Conservation (phyloP, 2,113 vertebrate genomes). For the Litocranius walleri region DNA sequence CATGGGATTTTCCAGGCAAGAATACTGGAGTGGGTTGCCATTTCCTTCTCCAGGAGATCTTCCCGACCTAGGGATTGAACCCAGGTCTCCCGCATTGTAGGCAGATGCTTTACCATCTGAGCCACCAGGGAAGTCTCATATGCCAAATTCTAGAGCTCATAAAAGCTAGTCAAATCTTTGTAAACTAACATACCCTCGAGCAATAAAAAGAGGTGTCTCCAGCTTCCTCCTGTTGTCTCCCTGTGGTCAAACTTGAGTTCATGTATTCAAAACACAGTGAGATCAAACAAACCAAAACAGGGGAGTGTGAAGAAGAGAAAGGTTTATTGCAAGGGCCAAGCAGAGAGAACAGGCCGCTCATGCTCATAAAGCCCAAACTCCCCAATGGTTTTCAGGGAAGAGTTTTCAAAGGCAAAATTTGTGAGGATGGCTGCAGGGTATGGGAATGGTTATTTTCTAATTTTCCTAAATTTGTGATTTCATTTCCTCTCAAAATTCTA, state of each 20-base stretch:
- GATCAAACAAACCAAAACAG: neutral
- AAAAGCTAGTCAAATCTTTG: neutral
- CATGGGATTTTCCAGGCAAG: no score
- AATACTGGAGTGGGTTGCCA: no score
- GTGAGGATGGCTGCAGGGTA: neutral
- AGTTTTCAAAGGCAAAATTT: neutral
- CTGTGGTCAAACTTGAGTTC: neutral
- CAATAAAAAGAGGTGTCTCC: neutral
- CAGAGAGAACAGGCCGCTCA: neutral
- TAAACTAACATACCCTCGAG: neutral
- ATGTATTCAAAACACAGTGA: no score
- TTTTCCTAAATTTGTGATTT: neutral
- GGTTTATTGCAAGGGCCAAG: neutral
- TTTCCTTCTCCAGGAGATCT: no score
- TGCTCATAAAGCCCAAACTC: neutral
- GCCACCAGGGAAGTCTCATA: no score
- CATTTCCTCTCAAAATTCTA: neutral
- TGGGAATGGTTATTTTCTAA: neutral
- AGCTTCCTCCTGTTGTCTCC: neutral
- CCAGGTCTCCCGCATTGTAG: no score
- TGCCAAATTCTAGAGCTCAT: neutral
- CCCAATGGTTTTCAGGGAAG: neutral
- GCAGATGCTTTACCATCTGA: fast-evolving
- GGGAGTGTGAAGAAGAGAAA: neutral
- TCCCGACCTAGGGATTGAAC: no score